Evolutionary conservation across 2,888 invertebrate species (phyloP).

Genomic region (Apamea epomidion): DNA sequence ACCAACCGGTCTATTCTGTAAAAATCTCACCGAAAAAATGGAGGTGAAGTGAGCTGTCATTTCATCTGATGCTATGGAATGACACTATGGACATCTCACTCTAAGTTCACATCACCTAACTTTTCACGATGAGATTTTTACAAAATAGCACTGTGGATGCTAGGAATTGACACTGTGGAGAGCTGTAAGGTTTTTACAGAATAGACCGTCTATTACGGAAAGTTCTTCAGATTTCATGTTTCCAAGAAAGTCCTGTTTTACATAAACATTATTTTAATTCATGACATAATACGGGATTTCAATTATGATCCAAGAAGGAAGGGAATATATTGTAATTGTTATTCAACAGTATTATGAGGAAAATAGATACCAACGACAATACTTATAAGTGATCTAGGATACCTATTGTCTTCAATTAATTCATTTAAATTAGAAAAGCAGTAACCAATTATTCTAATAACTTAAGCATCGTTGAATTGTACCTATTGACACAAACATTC

Average conservation of each 20-base stretch:
- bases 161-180: neutral
- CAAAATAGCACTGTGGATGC: neutral
- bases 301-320: neutral
- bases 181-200: neutral
- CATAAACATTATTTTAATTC: neutral
- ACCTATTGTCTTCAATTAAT: slow-evolving; percentile 9
- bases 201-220: neutral
- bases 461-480: neutral
- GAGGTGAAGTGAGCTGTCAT: neutral
- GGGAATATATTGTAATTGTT: neutral
- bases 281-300: slow-evolving; percentile 11
- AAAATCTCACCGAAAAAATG: neutral
- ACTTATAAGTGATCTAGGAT: neutral
- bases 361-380: slow-evolving; percentile 1
- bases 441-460: neutral
- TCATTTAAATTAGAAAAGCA: slow-evolving; percentile 16
- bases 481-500: neutral
- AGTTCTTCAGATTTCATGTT: neutral
- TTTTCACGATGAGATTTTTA: too few species aligned
- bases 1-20: neutral
- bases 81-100: too few species aligned
- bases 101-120: too few species aligned
- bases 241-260: neutral
- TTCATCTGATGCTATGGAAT: too few species aligned
- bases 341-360: slow-evolving; percentile 15